Conservation (phyloP, 2,113 vertebrate genomes). For the Syrrhaptes paradoxus region DNA sequence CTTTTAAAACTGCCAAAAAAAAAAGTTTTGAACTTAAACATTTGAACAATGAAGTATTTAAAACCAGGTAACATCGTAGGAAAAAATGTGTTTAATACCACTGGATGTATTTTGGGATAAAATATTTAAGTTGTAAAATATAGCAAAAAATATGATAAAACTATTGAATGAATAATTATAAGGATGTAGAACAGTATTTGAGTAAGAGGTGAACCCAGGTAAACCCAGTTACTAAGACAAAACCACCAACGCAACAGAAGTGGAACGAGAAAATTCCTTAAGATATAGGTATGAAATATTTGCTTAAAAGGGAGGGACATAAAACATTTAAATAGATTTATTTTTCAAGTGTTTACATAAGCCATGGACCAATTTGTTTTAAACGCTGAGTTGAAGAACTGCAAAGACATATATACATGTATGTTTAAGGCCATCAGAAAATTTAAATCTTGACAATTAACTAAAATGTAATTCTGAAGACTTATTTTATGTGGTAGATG, state of each 20-base stretch:
- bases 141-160: not conserved
- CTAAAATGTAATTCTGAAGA: not conserved
- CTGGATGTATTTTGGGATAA: not conserved
- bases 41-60: not conserved
- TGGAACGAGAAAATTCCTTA: not conserved
- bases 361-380: conserved; percentile 2
- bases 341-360: conserved; percentile 38
- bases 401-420: conserved; percentile 26
- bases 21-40: not conserved
- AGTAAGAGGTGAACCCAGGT: not conserved
- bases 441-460: conserved; percentile 1
- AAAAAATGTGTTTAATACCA: not conserved
- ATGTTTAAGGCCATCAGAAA: conserved; percentile 57
- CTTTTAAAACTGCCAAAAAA: not conserved
- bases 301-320: conserved; percentile 29
- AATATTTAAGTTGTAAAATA: not conserved
- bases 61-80: not conserved
- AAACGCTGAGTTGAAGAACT: not conserved
- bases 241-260: not conserved
- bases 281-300: not conserved
- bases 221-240: not conserved
- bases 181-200: not conserved
- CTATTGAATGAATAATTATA: not conserved
- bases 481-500: not conserved
- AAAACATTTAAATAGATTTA: conserved; percentile 41